Conservation (phyloP, 2,888 invertebrate species). For the Leucania comma region DNA sequence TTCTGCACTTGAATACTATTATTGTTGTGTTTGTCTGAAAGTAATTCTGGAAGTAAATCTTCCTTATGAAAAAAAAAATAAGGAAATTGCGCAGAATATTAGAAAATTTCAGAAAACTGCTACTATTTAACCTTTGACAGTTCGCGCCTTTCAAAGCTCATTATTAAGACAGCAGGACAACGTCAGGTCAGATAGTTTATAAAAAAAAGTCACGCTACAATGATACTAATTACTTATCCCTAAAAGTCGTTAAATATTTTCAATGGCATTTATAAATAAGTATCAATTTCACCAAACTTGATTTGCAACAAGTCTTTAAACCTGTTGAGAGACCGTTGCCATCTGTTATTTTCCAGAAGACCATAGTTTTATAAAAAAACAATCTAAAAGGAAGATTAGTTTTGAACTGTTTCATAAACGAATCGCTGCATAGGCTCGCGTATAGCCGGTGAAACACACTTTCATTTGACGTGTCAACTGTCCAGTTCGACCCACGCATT, state of each 20-base stretch:
- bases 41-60: too few species aligned
- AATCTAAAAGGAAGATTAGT: not conserved
- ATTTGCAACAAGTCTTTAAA: slow-evolving; percentile 4
- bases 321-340: slow-evolving; percentile 1
- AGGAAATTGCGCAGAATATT: too few species aligned
- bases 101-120: too few species aligned
- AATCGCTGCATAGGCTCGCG: slow-evolving; percentile 13
- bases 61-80: too few species aligned
- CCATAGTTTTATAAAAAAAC: not conserved
- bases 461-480: slow-evolving; percentile 53
- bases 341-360: slow-evolving; percentile 2
- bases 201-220: not conserved
- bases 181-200: too few species aligned
- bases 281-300: not conserved
- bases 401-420: not conserved
- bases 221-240: not conserved
- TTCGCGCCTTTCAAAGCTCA: not conserved
- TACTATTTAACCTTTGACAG: too few species aligned
- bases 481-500: slow-evolving; percentile 52
- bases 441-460: slow-evolving; percentile 32
- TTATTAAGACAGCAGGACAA: too few species aligned
- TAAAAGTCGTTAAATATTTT: not conserved
- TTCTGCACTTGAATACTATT: too few species aligned
- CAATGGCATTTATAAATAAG: not conserved
- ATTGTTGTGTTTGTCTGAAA: too few species aligned